Evolutionary conservation across 2,888 invertebrate genomes (phyloP).

Genomic region (Mallateleia sp.): DNA sequence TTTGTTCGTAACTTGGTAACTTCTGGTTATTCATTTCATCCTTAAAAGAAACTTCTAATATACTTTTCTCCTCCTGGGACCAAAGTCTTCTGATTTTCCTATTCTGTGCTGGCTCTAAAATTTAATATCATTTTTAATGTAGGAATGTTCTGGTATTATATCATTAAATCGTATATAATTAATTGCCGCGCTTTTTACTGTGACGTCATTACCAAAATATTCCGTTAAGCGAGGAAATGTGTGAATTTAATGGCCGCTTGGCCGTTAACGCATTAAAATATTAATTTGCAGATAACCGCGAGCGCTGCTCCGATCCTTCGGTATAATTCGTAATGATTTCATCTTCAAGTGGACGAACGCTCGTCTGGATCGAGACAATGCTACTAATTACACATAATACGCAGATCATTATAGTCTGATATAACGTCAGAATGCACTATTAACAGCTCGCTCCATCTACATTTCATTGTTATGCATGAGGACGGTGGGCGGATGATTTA

Average conservation of each 20-base stretch:
- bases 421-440: constrained; percentile 80
- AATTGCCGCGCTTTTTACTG: constrained; percentile 46
- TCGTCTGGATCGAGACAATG: constrained; percentile 51
- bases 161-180: constrained; percentile 54
- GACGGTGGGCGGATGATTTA: constrained; percentile 64
- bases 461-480: constrained; percentile 80
- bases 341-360: constrained; percentile 42
- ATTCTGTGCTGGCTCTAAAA: too few species aligned
- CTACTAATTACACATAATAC: constrained; percentile 73
- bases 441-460: constrained; percentile 81
- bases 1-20: too few species aligned
- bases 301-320: background rate
- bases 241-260: background rate
- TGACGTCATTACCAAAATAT: constrained; percentile 34
- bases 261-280: background rate
- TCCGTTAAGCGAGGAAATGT: background rate
- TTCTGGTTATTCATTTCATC: too few species aligned
- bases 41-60: too few species aligned
- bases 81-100: too few species aligned
- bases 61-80: too few species aligned
- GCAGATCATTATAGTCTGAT: constrained; percentile 77
- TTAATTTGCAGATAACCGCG: background rate
- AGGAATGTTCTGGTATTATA: constrained; percentile 42
- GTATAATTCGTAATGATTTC: constrained; percentile 31
- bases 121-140: too few species aligned